phyloP scores from a whole-genome alignment of 2,797 vertebrate species.

The Enteromius fasciolatus region DNA sequence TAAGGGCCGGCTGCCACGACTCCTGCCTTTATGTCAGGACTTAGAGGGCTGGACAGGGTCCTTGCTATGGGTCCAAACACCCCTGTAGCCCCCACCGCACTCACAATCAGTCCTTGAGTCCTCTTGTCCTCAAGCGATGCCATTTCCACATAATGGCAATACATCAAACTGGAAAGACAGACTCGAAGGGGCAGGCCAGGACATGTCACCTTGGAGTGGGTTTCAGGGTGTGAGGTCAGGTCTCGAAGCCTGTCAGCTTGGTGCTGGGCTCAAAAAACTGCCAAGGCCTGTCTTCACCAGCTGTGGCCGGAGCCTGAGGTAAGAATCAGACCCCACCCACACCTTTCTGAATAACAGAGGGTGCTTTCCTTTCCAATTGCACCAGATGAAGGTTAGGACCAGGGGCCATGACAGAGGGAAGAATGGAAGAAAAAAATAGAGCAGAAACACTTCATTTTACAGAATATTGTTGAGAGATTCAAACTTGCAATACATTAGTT shows the following conservation, averaged over 20 bases:
- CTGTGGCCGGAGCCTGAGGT: slow-evolving; percentile 30
- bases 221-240: slow-evolving; percentile 40
- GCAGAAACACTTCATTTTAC: neutral
- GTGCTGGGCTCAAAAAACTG: slow-evolving; percentile 19
- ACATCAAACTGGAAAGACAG: slow-evolving; percentile 32
- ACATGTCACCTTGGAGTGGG: slow-evolving; percentile 36
- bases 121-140: slow-evolving; percentile 30
- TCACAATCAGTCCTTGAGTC: slow-evolving; percentile 28
- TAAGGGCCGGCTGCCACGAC: slow-evolving; percentile 50
- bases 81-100: slow-evolving; percentile 9
- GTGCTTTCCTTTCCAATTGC: neutral
- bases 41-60: slow-evolving; percentile 42
- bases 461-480: neutral
- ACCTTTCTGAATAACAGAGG: slow-evolving; percentile 15
- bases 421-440: neutral
- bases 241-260: slow-evolving; percentile 20
- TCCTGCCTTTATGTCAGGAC: slow-evolving; percentile 49
- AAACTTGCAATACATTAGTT: neutral
- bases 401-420: slow-evolving; percentile 17
- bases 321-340: neutral
- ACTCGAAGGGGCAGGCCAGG: slow-evolving; percentile 15
- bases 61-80: slow-evolving; percentile 42
- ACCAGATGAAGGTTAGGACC: slow-evolving; percentile 31
- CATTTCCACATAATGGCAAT: slow-evolving; percentile 37
- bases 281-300: slow-evolving; percentile 30